Evolutionary conservation across 1,140 invertebrate genomes (phyloP).

Genomic region (Bicyclus anynana): DNA sequence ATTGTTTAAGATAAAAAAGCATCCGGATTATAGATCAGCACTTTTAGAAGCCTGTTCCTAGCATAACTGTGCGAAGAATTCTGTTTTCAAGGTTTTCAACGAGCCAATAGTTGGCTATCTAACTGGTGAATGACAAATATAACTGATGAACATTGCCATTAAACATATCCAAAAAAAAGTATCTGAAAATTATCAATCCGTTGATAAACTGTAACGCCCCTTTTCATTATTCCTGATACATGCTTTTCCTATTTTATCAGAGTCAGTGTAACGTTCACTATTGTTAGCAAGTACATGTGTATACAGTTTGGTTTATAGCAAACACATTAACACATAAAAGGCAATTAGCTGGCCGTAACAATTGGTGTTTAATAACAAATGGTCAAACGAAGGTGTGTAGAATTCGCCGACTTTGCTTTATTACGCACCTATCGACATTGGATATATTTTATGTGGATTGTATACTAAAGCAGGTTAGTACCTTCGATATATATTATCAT

Average conservation of each 20-base stretch:
- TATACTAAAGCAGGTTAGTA: neutral
- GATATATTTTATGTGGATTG: neutral
- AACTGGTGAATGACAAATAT: no score
- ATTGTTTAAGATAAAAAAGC: no score
- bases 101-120: no score
- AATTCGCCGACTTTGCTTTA: neutral
- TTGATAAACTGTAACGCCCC: neutral
- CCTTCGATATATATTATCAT: no score
- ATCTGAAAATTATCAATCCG: no score
- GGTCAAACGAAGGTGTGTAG: neutral
- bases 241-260: neutral
- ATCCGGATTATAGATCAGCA: no score
- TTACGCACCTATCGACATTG: neutral
- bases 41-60: no score
- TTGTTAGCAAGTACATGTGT: neutral
- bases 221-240: neutral
- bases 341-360: slow-evolving; percentile 43
- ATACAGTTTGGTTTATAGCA: neutral
- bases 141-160: no score
- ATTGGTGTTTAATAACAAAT: slow-evolving; percentile 39
- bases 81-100: no score
- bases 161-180: no score
- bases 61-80: no score
- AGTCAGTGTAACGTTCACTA: no score
- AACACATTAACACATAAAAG: slow-evolving; percentile 34